Evolutionary conservation across 92 coral and sea anemone genomes (phyloP), one percentile per base, ranked within the genome.

Genomic region (Phenganax stokvisi): DNA sequence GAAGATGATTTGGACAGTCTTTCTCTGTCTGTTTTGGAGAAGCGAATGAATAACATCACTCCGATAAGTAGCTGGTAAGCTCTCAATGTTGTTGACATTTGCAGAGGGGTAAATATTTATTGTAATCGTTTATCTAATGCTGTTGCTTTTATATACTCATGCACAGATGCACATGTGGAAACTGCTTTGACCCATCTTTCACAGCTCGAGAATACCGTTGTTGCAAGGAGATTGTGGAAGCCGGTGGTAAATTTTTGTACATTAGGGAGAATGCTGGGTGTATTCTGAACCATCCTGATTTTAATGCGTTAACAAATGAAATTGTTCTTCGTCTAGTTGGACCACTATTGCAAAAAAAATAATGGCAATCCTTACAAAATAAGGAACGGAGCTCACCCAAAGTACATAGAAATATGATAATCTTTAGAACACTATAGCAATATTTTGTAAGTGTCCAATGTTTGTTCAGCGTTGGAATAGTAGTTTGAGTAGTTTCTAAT

Each of bases 241-340:
- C 73, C 15, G 63, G 81, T 58, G 81, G 86, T 6, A 83, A 83
- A 66, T 83, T 83, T 83, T 73, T 81, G 13, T 77, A 56, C 54
- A 59, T 79, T 57, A 80, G 84, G 13, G 62, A 71, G 80, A 16
- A 79, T 80, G 87, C 56, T 53, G 55, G 72, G 52, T 85, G 88
- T n/a, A 85, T 72, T 29, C 16, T 85, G 1, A 71, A 53, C 28
- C 84, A 84, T 84, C 73, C 84, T 6, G 84, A 84, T 79, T 78
- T 84, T 69, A 44, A 74, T 37, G 69, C 80, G 0, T 16, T 84
- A 56, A 84, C 84, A n/a, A 78, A 85, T 72, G 54, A 51, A 27
- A 64, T 76, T 15, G 79, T 78, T 13, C 77, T 84, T 13, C 52
- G 63, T 11, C 79, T 20, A 54, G 76, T 63, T 56, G 76, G 86